phyloP scores from a whole-genome alignment of 92 coral and sea anemone species.

The Palythoa grandis region DNA sequence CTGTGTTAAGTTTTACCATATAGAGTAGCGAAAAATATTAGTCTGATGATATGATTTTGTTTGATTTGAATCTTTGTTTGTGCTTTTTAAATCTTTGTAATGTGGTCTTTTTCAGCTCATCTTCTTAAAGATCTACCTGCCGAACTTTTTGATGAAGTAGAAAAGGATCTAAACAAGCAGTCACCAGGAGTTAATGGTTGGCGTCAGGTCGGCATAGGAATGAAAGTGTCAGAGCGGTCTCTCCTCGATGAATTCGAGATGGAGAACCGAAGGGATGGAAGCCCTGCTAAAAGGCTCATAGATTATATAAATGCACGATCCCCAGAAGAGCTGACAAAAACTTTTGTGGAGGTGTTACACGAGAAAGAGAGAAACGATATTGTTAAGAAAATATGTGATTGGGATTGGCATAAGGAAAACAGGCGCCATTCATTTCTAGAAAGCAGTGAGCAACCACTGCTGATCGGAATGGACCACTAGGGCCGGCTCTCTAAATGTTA shows the following conservation, averaged over 20 bases:
- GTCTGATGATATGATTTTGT: too few species aligned
- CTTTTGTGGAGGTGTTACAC: neutral
- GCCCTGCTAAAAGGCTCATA: neutral
- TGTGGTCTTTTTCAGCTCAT: neutral
- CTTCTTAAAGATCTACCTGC: neutral
- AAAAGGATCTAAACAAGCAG: neutral
- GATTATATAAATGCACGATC: neutral
- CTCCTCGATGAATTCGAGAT: neutral
- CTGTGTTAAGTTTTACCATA: too few species aligned
- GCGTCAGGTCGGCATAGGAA: neutral
- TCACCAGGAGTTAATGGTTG: neutral
- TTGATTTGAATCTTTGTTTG: too few species aligned
- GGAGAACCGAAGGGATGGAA: neutral
- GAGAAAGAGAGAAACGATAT: neutral
- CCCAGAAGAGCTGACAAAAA: neutral
- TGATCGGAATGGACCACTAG: too few species aligned
- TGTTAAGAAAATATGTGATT: neutral
- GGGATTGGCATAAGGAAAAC: neutral
- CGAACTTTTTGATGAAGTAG: neutral
- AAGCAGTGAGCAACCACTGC: too few species aligned
- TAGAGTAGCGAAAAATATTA: too few species aligned
- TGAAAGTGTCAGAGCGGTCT: neutral
- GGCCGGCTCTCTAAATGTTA: too few species aligned
- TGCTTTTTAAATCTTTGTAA: too few species aligned
- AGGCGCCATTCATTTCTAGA: neutral